A percentile compares a stretch with the other conserved stretches of the same genome.
These are phyloP conservation scores for Malthinus flaveolus DNA, from an alignment of 2,888 invertebrate species.

Conservation along the genomic window DNA sequence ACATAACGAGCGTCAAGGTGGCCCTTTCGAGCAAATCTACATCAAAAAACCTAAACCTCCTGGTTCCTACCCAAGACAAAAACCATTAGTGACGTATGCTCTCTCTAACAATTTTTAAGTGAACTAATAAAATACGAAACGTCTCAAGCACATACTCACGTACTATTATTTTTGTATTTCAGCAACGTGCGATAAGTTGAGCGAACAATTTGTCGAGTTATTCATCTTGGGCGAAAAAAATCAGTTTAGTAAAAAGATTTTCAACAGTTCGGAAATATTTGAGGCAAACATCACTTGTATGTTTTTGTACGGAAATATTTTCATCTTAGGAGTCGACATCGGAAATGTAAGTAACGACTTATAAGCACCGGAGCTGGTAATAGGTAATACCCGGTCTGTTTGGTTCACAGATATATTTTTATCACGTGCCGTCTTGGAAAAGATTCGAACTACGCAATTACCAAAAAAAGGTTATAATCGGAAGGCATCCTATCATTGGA, in stretches of 20 bases:
- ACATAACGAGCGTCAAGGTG: too few species aligned
- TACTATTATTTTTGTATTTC: constrained; percentile 24
- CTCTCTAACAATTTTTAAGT: too few species aligned
- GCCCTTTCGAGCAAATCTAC: too few species aligned
- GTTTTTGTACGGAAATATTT: constrained; percentile 51
- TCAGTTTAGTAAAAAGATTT: constrained; percentile 48
- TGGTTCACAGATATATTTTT: constrained; percentile 48
- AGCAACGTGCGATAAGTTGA: constrained; percentile 43
- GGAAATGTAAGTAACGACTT: constrained; percentile 47
- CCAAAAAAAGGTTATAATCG: constrained; percentile 45
- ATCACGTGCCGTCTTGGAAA: constrained; percentile 51
- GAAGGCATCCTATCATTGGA: constrained; percentile 49
- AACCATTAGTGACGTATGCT: too few species aligned
- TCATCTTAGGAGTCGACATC: constrained; percentile 48
- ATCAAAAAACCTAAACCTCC: too few species aligned
- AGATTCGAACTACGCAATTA: constrained; percentile 49
- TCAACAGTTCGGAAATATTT: constrained; percentile 49
- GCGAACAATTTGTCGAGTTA: constrained; percentile 50
- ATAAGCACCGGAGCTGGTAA: neutral
- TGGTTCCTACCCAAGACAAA: too few species aligned
- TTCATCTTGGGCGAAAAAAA: constrained; percentile 47
- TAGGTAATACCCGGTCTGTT: neutral
- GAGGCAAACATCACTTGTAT: constrained; percentile 49
- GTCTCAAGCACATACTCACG: too few species aligned
- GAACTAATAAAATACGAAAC: too few species aligned